Conservation (phyloP, 2,888 invertebrate species). For the Saturnia pavonia region DNA sequence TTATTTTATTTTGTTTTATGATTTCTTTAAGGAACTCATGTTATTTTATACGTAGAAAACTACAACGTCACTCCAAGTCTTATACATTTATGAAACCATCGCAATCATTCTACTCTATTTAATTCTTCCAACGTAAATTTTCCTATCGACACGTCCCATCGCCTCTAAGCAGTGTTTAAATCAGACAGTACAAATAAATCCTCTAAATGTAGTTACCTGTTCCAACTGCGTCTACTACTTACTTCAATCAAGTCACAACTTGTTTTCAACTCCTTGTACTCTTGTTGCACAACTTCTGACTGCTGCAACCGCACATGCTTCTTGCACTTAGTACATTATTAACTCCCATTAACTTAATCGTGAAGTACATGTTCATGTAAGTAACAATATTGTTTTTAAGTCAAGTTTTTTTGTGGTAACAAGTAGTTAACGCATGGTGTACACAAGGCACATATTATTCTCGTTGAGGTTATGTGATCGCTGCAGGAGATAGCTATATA, state of each 20-base stretch:
- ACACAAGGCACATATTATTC: too few relatives aligned
- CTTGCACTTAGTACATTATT: not conserved
- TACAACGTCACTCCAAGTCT: not conserved
- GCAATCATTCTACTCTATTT: not conserved
- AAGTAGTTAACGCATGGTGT: not conserved
- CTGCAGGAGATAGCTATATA: too few relatives aligned
- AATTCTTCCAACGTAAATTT: not conserved
- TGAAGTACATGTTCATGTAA: not conserved
- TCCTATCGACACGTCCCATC: not conserved
- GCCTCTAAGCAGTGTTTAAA: not conserved
- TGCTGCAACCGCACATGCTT: not conserved
- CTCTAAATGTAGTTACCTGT: not conserved
- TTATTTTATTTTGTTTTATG: too few relatives aligned
- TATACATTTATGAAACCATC: not conserved
- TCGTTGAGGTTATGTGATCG: too few relatives aligned
- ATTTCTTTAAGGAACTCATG: too few relatives aligned
- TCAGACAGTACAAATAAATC: not conserved
- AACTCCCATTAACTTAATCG: slow-evolving; percentile 2
- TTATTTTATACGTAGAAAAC: too few relatives aligned
- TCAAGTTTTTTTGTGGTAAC: not conserved
- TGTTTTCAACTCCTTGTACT: not conserved
- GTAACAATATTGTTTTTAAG: not conserved
- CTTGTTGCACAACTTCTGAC: not conserved
- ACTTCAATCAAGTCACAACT: not conserved
- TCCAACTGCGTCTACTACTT: not conserved